phyloP scores from a whole-genome alignment of 1,140 invertebrate genomes.

The Lethocerus indicus region DNA sequence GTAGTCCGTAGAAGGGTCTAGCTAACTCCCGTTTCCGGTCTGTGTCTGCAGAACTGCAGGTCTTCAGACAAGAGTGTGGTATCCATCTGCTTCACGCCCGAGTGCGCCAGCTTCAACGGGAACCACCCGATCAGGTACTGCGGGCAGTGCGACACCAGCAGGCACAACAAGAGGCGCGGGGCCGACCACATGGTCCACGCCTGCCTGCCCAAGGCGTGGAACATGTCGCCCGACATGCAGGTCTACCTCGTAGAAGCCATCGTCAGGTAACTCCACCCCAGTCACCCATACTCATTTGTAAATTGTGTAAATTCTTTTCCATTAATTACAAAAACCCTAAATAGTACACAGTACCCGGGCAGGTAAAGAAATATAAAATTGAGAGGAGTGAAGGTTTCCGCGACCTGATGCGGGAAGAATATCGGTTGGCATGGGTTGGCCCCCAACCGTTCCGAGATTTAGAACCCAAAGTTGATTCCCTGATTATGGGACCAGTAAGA shows the following conservation, averaged over 20 bases:
- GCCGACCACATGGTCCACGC: conserved; percentile 81
- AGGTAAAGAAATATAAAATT: too few species aligned
- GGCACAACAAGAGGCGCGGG: conserved; percentile 69
- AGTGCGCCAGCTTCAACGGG: conserved; percentile 91
- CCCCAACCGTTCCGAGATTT: too few species aligned
- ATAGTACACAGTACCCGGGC: too few species aligned
- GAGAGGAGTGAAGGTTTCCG: too few species aligned
- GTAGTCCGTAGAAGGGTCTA: too few species aligned
- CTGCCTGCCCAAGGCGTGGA: conserved; percentile 67
- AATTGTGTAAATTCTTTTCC: conserved; percentile 1
- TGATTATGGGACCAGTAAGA: too few species aligned
- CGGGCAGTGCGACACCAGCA: conserved; percentile 71
- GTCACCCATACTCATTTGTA: too few species aligned
- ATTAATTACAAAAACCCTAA: too few species aligned
- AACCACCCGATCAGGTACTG: conserved; percentile 93
- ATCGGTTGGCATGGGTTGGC: too few species aligned
- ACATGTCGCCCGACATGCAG: conserved; percentile 77
- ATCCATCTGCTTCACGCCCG: conserved; percentile 90
- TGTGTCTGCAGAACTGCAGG: conserved; percentile 64
- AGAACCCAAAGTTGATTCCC: too few species aligned
- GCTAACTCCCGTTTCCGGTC: too few species aligned
- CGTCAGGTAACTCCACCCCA: conserved; percentile 55
- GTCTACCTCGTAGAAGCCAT: conserved; percentile 93
- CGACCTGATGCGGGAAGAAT: too few species aligned
- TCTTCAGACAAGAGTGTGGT: conserved; percentile 84